Percentiles rank a stretch among this genome's conserved stretches.
Conservation (phyloP, 2,797 vertebrate genomes). For the Alcedo quadribrachys region DNA sequence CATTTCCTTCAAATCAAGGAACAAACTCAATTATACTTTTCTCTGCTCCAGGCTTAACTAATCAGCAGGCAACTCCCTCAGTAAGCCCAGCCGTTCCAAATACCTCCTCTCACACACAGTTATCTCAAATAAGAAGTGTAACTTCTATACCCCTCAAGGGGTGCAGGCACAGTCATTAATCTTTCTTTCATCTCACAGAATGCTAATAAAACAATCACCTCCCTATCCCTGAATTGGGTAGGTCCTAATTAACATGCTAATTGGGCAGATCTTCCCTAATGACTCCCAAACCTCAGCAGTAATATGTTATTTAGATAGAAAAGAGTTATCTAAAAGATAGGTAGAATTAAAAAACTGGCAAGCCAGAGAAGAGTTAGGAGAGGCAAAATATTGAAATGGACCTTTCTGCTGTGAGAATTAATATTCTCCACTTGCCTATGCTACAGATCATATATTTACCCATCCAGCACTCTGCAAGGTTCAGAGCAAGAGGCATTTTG, state of each 20-base stretch:
- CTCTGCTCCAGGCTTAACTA: slow-evolving; percentile 8
- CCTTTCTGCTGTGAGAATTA: not conserved
- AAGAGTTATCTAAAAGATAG: slow-evolving; percentile 49
- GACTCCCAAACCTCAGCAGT: slow-evolving; percentile 57
- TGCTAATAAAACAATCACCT: slow-evolving; percentile 61
- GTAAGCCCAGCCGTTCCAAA: slow-evolving; percentile 21
- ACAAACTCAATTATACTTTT: slow-evolving; percentile 53
- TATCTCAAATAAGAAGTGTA: slow-evolving; percentile 17
- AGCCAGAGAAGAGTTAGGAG: not conserved
- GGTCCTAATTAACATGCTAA: slow-evolving; percentile 70
- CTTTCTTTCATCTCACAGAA: slow-evolving; percentile 61
- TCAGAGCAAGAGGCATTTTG: not conserved
- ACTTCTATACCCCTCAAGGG: slow-evolving; percentile 32
- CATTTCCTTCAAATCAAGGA: slow-evolving; percentile 39
- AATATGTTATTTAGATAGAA: slow-evolving; percentile 63
- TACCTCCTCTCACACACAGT: not conserved
- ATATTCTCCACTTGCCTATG: not conserved
- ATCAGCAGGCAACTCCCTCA: slow-evolving; percentile 27
- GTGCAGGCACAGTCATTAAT: slow-evolving; percentile 49
- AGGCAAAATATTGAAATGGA: not conserved
- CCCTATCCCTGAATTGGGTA: slow-evolving; percentile 21
- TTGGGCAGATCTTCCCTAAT: slow-evolving; percentile 64
- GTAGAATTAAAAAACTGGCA: slow-evolving; percentile 12
- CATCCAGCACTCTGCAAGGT: not conserved
- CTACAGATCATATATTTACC: not conserved